Evolutionary conservation across 1,140 invertebrate species (phyloP), one percentile per base, ranked within the genome.

Genomic region (Prorops nasuta): DNA sequence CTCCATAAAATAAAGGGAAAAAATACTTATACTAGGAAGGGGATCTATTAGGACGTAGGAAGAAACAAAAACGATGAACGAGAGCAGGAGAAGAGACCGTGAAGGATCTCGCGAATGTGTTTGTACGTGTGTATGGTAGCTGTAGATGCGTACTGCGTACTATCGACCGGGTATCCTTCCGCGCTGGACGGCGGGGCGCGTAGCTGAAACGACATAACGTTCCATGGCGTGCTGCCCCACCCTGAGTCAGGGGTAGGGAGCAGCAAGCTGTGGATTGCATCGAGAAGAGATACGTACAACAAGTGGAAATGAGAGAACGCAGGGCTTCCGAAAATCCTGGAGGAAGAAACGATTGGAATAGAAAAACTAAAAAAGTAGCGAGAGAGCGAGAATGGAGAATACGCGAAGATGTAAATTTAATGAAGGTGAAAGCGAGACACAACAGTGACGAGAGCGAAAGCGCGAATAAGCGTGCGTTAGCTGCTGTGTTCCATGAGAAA

Each of bases 91-190:
- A n/a, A n/a, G n/a, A n/a, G n/a, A n/a, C n/a, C n/a, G n/a, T n/a
- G n/a, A n/a, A n/a, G n/a, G n/a, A n/a, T n/a, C n/a, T n/a, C n/a
- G n/a, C n/a, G n/a, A n/a, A n/a, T n/a, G n/a, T n/a, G n/a, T n/a
- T n/a, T n/a, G n/a, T n/a, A n/a, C n/a, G n/a, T n/a, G n/a, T n/a
- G n/a, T n/a, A n/a, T n/a, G n/a, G n/a, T n/a, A n/a, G 48, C 51
- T 55, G 45, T 45, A 51, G 49, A 61, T 66, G 63, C n/a, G n/a
- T n/a, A n/a, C n/a, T n/a, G n/a, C 64, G 64, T 66, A 56, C 51
- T 66, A 66, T 66, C 64, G 64, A 66, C 64, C 64, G 60, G 58
- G 63, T 62, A 64, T 60, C 54, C 51, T 55, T 53, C 57, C 42
- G 50, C 18, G 44, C 36, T 45, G 32, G 50, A 51, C 60, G 56